Evolutionary conservation across 2,113 vertebrate genomes (phyloP), one percentile per base, ranked within the genome.

Genomic region (Tupaia chinensis): DNA sequence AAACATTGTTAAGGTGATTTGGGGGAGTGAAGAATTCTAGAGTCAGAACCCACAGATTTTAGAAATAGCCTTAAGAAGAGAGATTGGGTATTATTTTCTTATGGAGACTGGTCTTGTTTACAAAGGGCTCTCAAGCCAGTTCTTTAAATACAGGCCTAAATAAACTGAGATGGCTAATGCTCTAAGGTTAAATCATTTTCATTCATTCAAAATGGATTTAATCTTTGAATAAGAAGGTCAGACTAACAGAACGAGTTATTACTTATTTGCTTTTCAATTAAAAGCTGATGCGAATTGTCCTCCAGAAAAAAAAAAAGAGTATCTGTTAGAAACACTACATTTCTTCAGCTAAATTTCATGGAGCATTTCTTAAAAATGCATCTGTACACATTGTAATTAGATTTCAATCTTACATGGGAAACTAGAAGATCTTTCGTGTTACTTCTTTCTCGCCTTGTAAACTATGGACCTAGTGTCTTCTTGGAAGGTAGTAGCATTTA

Each of bases 131-230:
- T 92, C 68, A 83, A 95, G 79, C 96, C 86, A 83, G 69, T 65
- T 93, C 54, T 91, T 97, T 94, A 81, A 60, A 69, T 77, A 32
- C 9, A 63, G 79, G 82, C 84, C 93, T 91, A 79, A 91, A 86
- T 95, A 85, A 92, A 89, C 60, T 78, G 53, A 91, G 66, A 44
- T 81, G 95, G 81, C 34, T n/a, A 78, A 78, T 1, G 17, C 81
- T 84, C 16, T 77, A n/a, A 78, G 83, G 92, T 68, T 58, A 84
- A 97, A 76, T 94, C 34, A 85, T 91, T 97, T 91, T 83, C 34
- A 69, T 85, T 78, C 78, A 95, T 90, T 96, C 70, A 69, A 91
- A 95, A 96, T 97, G 23, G 81, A 85, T 89, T 95, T 97, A 78
- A 89, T 93, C 72, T 96, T 92, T 95, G 76, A 89, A 56, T 95